Evolutionary conservation across 1,140 invertebrate species (phyloP), one percentile per base, ranked within the genome.

Genomic region (Leguminivora glycinivorella): DNA sequence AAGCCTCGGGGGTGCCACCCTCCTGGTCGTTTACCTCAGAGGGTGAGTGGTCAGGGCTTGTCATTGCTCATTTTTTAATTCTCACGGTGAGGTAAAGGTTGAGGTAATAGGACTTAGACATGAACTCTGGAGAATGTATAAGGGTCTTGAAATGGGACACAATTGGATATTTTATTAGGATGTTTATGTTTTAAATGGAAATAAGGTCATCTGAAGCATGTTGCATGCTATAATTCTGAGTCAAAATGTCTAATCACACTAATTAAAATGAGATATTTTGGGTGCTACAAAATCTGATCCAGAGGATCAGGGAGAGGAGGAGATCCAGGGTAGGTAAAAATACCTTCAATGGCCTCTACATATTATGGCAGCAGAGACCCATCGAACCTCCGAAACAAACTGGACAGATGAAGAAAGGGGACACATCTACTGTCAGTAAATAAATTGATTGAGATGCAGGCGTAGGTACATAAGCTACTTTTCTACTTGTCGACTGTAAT

Each of bases 21-120:
- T 88, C 87, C 73, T 87, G 85, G 85, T 88, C 87, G 82, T 89
- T 89, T 88, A 89, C 88, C 88, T 82, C 77, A 71, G 63, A 70
- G 75, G 56, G 70, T 68, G 77, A 79, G 80, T 84, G 83, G 82
- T 85, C 81, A 78, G 73, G 70, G 70, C 58, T 87, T 85, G 87
- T 87, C 88, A 90, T 82, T 80, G 76, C 66, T 38, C 34, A 67
- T 24, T 63, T 63, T 63, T 63, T 63, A 63, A 63, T 63, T 63
- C 58, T 63, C 58, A 63, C 58, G 58, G 58, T 63, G 26, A 63
- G 58, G 58, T 29, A 63, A 63, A 17, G 26, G 25, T 63, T 31
- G 25, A 52, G 47, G 12, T 63, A 63, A 63, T 29, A 63, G 58
- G 58, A 63, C 25, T 17, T 63, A 34, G 58, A 29, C 26, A 29